A percentile compares a stretch with the other conserved stretches of the same genome.
phyloP scores from a whole-genome alignment of 2,888 invertebrate species.

The Ectropis crepuscularia region DNA sequence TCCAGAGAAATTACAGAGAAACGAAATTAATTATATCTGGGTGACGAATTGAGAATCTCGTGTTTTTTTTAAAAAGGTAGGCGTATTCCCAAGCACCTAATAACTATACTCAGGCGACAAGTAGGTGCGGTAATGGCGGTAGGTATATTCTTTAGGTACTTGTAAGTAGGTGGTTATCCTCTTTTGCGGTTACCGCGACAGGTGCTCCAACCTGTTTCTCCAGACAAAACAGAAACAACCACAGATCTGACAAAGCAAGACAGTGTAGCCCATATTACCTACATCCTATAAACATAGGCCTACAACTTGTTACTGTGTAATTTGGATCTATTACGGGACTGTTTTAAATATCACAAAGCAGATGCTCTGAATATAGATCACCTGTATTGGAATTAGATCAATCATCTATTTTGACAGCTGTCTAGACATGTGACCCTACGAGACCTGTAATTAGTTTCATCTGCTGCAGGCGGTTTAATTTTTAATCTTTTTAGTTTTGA shows the following conservation, averaged over 20 bases:
- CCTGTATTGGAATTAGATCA: constrained; percentile 22
- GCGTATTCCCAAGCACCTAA: no score
- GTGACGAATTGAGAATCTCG: no score
- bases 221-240: constrained; percentile 17
- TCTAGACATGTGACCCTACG: background rate
- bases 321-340: constrained; percentile 34
- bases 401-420: constrained; percentile 1
- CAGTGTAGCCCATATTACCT: constrained; percentile 24
- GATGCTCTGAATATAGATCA: constrained; percentile 18
- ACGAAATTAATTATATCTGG: no score
- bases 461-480: background rate
- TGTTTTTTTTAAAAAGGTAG: no score
- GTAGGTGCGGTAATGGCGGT: no score
- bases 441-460: background rate
- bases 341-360: constrained; percentile 20
- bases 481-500: background rate
- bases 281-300: constrained; percentile 20
- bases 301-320: constrained; percentile 24
- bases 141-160: background rate
- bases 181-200: constrained; percentile 35
- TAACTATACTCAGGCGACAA: no score
- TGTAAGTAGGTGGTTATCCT: constrained; percentile 14
- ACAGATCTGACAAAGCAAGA: background rate
- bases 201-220: constrained; percentile 32
- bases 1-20: no score